Base-by-base conservation (phyloP, 2,888 invertebrate species). In the Drosophila neonasuta region DNA sequence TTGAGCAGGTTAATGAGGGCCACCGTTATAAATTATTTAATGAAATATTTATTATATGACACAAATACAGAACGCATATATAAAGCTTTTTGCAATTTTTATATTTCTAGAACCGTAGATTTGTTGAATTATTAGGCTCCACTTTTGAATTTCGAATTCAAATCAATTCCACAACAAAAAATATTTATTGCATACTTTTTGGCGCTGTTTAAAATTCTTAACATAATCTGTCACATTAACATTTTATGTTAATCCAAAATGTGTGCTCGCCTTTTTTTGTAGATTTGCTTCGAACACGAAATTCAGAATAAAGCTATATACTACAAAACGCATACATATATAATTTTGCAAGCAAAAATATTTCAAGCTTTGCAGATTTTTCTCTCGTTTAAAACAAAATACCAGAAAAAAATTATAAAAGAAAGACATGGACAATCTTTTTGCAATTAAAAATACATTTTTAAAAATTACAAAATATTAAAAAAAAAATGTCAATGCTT, bases 1-100 rank as follows among this genome's bases (percentile, higher is more conserved):
- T 76, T 73, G 68, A 77, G 74, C 74, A 84, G 79, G 74, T 86
- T 86, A 83, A 68, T 76, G 80, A 85, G 78, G 86, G 78, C 79
- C 87, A 85, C 71, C 70, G 67, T 84, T 81, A 73, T n/a, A 20
- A 72, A 71, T 77, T 75, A 59, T 77, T 80, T 71, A 57, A 78
- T 68, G 34, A 77, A 77, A 66, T 60, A 74, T 68, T 72, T 61
- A 79, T 58, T 70, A 69, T 54, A 68, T 46, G 58, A 67, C 48
- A 69, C 55, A 68, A 51, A 57, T 52, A 60, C 15, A 34, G 20
- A 51, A 68, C 54, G 65, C 74, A 65, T 71, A 77, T 62, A 64
- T 41, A 54, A 63, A 59, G 74, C 77, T 84, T 77, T 70, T 81
- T 79, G 75, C 67, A 79, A 74, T 54, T 65, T 68, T 55, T 64